Conservation (phyloP, 2,888 invertebrate species). For the Phytoseiulus persimilis region DNA sequence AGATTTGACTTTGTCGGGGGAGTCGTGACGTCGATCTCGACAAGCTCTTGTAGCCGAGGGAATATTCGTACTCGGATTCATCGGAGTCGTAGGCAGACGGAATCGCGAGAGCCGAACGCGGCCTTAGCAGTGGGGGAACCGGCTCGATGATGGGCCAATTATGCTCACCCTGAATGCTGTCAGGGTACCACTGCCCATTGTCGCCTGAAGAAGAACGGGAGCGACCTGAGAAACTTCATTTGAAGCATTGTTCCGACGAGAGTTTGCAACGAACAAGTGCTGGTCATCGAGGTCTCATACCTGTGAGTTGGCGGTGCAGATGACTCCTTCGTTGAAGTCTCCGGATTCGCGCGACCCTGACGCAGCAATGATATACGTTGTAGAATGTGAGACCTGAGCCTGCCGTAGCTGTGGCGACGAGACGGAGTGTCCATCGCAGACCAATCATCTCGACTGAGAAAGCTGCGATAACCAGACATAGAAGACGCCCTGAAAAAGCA, state of each 20-base stretch:
- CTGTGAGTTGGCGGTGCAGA: constrained; percentile 21
- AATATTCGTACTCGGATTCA: constrained; percentile 13
- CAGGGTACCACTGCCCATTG: constrained; percentile 32
- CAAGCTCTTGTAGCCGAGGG: background rate
- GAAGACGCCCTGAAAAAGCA: background rate
- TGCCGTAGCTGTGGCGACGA: constrained; percentile 21
- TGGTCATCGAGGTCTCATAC: background rate
- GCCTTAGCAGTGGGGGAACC: background rate
- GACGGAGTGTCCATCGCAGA: constrained; percentile 29
- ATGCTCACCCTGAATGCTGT: constrained; percentile 24
- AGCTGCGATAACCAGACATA: constrained; percentile 8
- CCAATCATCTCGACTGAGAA: constrained; percentile 14
- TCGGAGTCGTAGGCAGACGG: constrained; percentile 32
- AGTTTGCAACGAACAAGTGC: too few species aligned
- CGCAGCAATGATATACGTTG: constrained; percentile 20
- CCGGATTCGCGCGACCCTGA: constrained; percentile 23
- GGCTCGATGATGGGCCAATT: constrained; percentile 32
- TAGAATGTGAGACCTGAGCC: constrained; percentile 23
- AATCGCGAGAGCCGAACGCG: constrained; percentile 21
- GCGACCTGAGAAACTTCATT: background rate
- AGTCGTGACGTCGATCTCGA: constrained; percentile 32
- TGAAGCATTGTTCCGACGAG: background rate
- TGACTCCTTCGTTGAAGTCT: constrained; percentile 12
- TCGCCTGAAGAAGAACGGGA: constrained; percentile 5
- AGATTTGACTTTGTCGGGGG: constrained; percentile 26